Base-by-base conservation (phyloP, 2,113 vertebrate species). In the Bombycilla garrulus region DNA sequence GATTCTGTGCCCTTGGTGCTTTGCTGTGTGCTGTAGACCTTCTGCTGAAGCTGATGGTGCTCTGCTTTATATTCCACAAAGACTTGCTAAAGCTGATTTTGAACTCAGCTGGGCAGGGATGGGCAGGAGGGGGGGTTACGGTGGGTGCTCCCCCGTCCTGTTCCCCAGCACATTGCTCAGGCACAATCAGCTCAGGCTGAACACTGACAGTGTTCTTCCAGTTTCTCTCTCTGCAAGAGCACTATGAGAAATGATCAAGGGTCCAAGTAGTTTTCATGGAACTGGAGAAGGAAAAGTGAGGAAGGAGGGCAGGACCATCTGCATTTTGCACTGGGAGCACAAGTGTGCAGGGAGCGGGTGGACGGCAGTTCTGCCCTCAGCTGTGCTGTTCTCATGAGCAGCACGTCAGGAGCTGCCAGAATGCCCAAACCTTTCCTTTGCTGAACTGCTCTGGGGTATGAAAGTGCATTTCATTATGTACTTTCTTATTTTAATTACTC, bases 181-280 rank as follows among this genome's bases (percentile, higher is more conserved):
- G 28, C 36, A 65, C 0, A 1, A 4, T 29, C 15, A n/a, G n/a
- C n/a, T n/a, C n/a, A 31, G 3, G 1, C 44, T n/a, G 40, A 35
- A 9, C 29, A 2, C 25, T 54, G 31, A 26, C 19, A 1, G 0
- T 28, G 35, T 21, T 23, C 21, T 42, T 60, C 33, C 62, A 19
- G 47, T 26, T 65, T 31, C 31, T 35, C 11, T 36, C 29, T 72
- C 48, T 42, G 29, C 62, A 67, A 42, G 31, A 44, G 12, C 19
- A 8, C 50, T n/a, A 0, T 45, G 36, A 76, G 67, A 71, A 54
- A 14, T 11, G 21, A 47, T 22, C 7, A 45, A 74, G 26, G 33
- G 19, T 48, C 86, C 10, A 12, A 12, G 67, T 40, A 36, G 56
- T 6, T 77, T 44, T 40, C 20, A 11, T 28, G 42, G 51, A 66